A percentile compares a stretch with the other conserved stretches of the same genome.
Evolutionary conservation across 1,140 invertebrate species (phyloP).

Genomic region (Ceratina australensis): DNA sequence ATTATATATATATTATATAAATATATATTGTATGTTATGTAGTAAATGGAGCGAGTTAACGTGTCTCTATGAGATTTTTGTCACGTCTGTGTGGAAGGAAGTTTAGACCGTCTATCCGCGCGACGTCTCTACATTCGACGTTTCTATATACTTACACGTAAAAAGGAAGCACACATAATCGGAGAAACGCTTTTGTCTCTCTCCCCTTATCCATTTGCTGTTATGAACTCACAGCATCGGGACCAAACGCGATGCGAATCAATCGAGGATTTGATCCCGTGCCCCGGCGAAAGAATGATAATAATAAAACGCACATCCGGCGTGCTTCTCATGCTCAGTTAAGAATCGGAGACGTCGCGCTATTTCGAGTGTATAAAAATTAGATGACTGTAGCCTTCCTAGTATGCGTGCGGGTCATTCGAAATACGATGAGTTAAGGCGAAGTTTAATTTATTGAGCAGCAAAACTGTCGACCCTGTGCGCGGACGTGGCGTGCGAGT

Average conservation of each 20-base stretch:
- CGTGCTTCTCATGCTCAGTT: conserved; percentile 44
- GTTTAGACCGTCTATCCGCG: conserved; percentile 54
- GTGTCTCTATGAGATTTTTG: conserved; percentile 77
- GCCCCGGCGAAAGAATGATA: not conserved
- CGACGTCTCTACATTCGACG: conserved; percentile 57
- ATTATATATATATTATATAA: conserved; percentile 74
- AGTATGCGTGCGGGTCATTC: conserved; percentile 34
- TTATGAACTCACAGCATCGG: conserved; percentile 1
- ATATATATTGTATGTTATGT: conserved; percentile 79
- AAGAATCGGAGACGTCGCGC: conserved; percentile 52
- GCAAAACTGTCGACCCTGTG: conserved; percentile 36
- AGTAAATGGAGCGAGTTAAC: conserved; percentile 75
- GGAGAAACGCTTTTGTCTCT: not conserved
- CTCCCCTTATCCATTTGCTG: conserved; percentile 1
- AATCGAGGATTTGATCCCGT: not conserved
- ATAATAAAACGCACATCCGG: conserved; percentile 42
- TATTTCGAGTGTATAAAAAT: conserved; percentile 2
- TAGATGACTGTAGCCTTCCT: conserved; percentile 20
- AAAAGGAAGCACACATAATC: conserved; percentile 6
- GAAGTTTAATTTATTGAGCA: conserved; percentile 76
- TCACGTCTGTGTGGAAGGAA: conserved; percentile 55
- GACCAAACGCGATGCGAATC: conserved; percentile 9
- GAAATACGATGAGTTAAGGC: conserved; percentile 66
- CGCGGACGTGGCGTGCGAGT: conserved; percentile 67
- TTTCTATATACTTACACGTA: not conserved